Evolutionary conservation across 35 echinoderm and acorn worm genomes (phyloP), one percentile per base, ranked within the genome.

Genomic region (Acanthaster planci): DNA sequence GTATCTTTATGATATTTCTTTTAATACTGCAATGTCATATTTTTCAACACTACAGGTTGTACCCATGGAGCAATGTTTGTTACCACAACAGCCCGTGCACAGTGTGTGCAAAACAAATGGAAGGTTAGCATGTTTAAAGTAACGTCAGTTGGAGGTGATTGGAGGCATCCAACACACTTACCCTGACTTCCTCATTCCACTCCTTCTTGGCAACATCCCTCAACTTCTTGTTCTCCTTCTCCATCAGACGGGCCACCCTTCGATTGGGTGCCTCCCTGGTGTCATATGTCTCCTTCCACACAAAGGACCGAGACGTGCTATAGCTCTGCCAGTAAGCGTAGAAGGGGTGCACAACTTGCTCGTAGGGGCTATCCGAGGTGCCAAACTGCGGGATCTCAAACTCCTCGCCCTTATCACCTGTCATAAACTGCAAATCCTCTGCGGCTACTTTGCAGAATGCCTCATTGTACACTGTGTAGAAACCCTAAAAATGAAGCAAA

Each of bases 151-250:
- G 15, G 44, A 60, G 26, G 39, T 37, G 39, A 12, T 31, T 30
- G n/a, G n/a, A n/a, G n/a, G n/a, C 12, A 6, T 12, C 42, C 42
- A 47, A 47, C 42, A 47, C 42, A 82, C 90, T 84, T 51, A 99
- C 96, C 92, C 92, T 93, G 19, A 99, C 72, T 86, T 99, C 75
- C 56, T 88, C 85, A 84, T 99, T 99, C 91, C 92, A 99, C 39
- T 85, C 85, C 55, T 94, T 99, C 78, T 94, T 99, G 29, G 92
- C 96, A 7, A 86, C 86, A 82, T 99, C 96, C 58, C 96, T 86
- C 44, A 82, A 39, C 82, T 99, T 99, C 89, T 94, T 99, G 52
- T 99, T 99, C 2, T 99, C 96, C 79, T 99, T 94, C 77, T 94
- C 96, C 92, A 99, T 99, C 67, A 99, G 60, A 9, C 86, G 79